Base-by-base conservation (phyloP, 2,797 vertebrate species). In the Nannoperca australis region DNA sequence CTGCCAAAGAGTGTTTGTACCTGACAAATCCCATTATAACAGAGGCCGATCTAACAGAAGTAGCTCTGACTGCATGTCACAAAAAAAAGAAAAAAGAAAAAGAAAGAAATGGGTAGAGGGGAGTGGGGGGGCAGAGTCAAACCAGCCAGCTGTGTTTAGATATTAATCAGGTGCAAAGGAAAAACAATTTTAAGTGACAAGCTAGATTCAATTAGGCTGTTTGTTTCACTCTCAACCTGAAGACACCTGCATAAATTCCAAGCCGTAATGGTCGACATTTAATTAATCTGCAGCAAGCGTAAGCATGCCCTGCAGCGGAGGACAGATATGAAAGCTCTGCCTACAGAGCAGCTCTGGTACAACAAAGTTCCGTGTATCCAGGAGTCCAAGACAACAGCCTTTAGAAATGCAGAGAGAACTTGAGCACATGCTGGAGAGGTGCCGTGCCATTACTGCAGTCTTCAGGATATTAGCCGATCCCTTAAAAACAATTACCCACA, bases 401-500 rank as follows among this genome's bases (percentile, higher is more conserved):
- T 74, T 59, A 84, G 70, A 51, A 85, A 82, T 63, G 69, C 55
- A 78, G 83, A 87, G 80, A 77, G 81, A 44, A 86, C 83, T 45
- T 84, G 78, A 76, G 64, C 61, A 20, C 42, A 27, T 36, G 27
- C 40, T 63, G 56, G 54, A 78, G 78, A 53, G 60, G 85, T 58
- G 49, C 6, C 45, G 76, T 12, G 36, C 47, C 74, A 72, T 81
- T 84, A 83, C 47, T 34, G 44, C 42, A 55, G 78, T 68, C 85
- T 82, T 78, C 27, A 45, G 72, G 78, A 70, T 64, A 73, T 78
- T 12, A 50, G 64, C 32, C 34, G 1, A 78, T 84, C 56, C 34
- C 62, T 84, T 81, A 87, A 86, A 89, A 89, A 85, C 92, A 89
- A 88, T 90, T 85, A 87, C 65, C 51, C 76, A 69, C 47, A 82